Base-by-base conservation (phyloP, 2,797 vertebrate genomes). In the Esox lucius region DNA sequence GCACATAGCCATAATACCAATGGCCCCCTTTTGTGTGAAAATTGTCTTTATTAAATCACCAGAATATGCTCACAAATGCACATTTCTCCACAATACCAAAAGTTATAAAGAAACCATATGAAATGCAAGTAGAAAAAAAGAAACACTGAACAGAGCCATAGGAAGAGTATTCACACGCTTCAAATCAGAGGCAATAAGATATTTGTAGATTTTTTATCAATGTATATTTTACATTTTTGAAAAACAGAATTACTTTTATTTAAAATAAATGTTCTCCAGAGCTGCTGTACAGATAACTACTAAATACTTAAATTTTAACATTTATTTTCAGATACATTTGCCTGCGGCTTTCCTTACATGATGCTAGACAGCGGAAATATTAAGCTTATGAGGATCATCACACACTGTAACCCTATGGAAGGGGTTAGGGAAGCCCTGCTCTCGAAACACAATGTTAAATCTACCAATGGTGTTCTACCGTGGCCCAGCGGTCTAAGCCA, bases 51-150 rank as follows among this genome's bases (percentile, higher is more conserved):
- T 56, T 56, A 56, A 56, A 56, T 56, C n/a, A 11, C 19, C 53
- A 56, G 53, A 56, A 56, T 22, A n/a, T 56, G 53, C 53, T 56
- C 53, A 64, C 61, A 64, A 64, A 64, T 7, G 24, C 61, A 64
- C 28, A 31, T 64, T 64, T 64, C 61, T 31, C 26, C 61, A 64
- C 22, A 5, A 15, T 64, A 64, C 15, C 24, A 26, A 64, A 26
- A 24, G 13, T 28, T 64, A 26, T 28, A 28, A 31, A 64, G 61
- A 64, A 31, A 64, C 24, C 15, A 17, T 31, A 64, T 64, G 24
- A 13, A 31, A 64, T 31, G 1, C 7, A 56, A 8, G 53, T 56
- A 56, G 6, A 56, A 56, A 56, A 49, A 8, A 56, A 22, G 4
- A 19, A 9, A 9, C 1, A n/a, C 53, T 56, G 7, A 56, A 7